Evolutionary conservation across 2,797 vertebrate genomes (phyloP).

Genomic region (Lepidocolaptes lacrymiger): DNA sequence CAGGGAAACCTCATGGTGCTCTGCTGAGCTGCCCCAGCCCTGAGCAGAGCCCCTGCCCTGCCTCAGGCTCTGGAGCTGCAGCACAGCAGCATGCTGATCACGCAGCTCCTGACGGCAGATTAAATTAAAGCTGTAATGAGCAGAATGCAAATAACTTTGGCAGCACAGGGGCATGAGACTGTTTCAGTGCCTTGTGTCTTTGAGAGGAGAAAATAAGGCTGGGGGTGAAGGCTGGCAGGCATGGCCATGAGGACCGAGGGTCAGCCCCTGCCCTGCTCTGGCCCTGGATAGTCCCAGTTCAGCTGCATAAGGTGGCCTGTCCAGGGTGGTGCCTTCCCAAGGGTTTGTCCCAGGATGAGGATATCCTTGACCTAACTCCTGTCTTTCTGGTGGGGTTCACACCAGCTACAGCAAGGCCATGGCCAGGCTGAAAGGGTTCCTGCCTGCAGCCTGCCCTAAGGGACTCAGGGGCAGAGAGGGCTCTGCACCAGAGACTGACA

Average conservation of each 20-base stretch:
- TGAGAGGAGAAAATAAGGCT: neutral
- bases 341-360: neutral
- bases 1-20: neutral
- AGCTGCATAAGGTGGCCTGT: accelerated
- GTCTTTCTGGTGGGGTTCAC: neutral
- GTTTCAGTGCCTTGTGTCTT: neutral
- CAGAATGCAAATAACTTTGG: slow-evolving; percentile 59
- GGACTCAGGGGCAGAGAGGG: neutral
- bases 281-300: accelerated
- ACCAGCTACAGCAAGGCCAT: neutral
- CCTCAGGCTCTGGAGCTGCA: neutral
- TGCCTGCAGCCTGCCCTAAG: neutral
- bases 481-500: neutral
- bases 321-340: neutral
- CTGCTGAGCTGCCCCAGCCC: neutral
- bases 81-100: slow-evolving; percentile 59
- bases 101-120: slow-evolving; percentile 62
- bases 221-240: neutral
- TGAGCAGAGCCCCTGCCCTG: neutral
- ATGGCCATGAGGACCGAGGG: accelerated
- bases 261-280: neutral
- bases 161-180: neutral
- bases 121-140: slow-evolving; percentile 71
- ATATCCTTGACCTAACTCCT: neutral
- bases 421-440: neutral